phyloP scores from a whole-genome alignment of 1,140 invertebrate genomes.

The Pygmarrhopalites habei region DNA sequence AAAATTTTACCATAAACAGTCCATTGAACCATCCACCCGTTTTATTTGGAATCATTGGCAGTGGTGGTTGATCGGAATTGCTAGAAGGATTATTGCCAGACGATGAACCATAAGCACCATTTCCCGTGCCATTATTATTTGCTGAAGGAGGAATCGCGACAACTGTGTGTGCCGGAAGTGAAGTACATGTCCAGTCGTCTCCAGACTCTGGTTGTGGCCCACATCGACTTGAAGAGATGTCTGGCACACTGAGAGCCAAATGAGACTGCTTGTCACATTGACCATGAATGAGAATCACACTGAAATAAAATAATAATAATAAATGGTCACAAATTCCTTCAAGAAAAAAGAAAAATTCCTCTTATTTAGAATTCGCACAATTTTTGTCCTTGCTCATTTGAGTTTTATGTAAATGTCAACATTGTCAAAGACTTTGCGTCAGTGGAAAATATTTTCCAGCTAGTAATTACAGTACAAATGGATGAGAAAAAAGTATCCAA shows the following conservation, averaged over 20 bases:
- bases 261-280: constrained; percentile 38
- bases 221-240: constrained; percentile 27
- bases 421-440: too few species aligned
- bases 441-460: too few species aligned
- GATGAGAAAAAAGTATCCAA: too few species aligned
- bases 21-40: constrained; percentile 64
- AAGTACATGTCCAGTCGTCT: constrained; percentile 29
- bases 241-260: constrained; percentile 37
- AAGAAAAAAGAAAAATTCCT: too few species aligned
- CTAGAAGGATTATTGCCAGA: constrained; percentile 12
- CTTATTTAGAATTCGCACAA: too few species aligned
- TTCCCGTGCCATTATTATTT: not conserved
- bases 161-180: constrained; percentile 32
- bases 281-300: constrained; percentile 39
- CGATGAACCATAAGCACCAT: not conserved
- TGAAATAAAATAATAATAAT: constrained; percentile 21
- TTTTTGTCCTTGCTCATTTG: too few species aligned
- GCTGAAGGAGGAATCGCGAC: constrained; percentile 26
- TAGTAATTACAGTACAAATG: too few species aligned
- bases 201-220: constrained; percentile 13
- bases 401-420: too few species aligned
- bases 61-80: not conserved
- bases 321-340: too few species aligned
- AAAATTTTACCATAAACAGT: too few species aligned
- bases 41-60: constrained; percentile 24